phyloP scores from a whole-genome alignment of 2,888 invertebrate genomes.

The Dugesia japonica region DNA sequence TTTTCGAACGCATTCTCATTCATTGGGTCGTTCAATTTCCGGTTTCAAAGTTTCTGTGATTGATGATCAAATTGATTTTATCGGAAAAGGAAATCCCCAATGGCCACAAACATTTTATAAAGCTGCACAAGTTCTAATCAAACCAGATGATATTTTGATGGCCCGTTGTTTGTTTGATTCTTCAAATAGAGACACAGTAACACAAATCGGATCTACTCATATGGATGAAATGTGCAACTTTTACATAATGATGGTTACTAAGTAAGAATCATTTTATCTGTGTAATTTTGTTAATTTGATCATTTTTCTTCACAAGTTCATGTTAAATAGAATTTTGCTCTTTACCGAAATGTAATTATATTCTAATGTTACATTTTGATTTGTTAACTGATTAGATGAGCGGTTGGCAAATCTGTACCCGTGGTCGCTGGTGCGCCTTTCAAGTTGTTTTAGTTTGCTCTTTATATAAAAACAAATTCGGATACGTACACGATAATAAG shows the following conservation, averaged over 20 bases:
- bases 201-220: conserved; percentile 43
- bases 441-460: too few relatives aligned
- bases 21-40: conserved; percentile 54
- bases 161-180: conserved; percentile 49
- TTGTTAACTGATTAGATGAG: too few relatives aligned
- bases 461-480: too few relatives aligned
- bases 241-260: conserved; percentile 43
- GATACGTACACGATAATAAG: too few relatives aligned
- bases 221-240: conserved; percentile 49
- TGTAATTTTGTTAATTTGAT: too few relatives aligned
- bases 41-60: conserved; percentile 40
- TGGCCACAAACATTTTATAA: conserved; percentile 55
- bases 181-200: conserved; percentile 42
- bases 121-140: conserved; percentile 42
- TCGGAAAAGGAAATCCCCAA: conserved; percentile 53
- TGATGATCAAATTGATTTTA: conserved; percentile 33
- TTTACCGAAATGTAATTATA: too few relatives aligned
- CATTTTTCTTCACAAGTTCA: too few relatives aligned
- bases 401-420: too few relatives aligned
- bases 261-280: not conserved
- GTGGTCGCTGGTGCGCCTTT: too few relatives aligned
- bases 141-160: conserved; percentile 49
- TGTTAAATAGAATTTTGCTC: too few relatives aligned
- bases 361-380: too few relatives aligned
- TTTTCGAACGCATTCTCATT: conserved; percentile 53